Evolutionary conservation across 2,797 vertebrate genomes (phyloP).

Genomic region (Acanthopagrus latus): DNA sequence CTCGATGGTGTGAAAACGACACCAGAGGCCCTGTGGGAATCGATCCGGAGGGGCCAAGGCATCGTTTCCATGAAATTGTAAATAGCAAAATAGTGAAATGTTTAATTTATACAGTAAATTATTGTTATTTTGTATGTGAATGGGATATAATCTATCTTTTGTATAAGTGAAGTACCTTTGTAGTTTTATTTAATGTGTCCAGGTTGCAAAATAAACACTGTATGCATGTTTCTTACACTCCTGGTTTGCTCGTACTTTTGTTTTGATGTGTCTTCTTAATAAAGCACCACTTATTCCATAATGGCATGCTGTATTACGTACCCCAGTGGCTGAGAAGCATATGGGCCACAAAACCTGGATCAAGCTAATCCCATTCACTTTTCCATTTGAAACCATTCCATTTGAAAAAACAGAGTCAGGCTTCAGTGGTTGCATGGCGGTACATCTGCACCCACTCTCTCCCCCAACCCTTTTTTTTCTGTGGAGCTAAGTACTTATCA

Average conservation of each 20-base stretch:
- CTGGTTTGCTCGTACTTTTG: slow-evolving; percentile 50
- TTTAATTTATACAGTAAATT: slow-evolving; percentile 93
- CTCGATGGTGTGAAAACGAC: slow-evolving; percentile 58
- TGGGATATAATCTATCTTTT: slow-evolving; percentile 90
- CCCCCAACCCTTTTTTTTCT: neutral
- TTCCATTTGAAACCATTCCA: slow-evolving; percentile 17
- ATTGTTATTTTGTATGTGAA: slow-evolving; percentile 90
- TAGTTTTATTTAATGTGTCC: slow-evolving; percentile 90
- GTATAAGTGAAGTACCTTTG: slow-evolving; percentile 88
- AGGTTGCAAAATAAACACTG: slow-evolving; percentile 88
- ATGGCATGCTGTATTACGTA: slow-evolving; percentile 11
- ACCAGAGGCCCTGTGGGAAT: slow-evolving; percentile 51
- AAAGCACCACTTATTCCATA: slow-evolving; percentile 27
- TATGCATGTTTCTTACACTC: slow-evolving; percentile 88
- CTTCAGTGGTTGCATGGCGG: slow-evolving; percentile 39
- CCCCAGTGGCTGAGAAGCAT: slow-evolving; percentile 11
- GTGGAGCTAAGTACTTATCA: slow-evolving; percentile 71
- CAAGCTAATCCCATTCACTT: slow-evolving; percentile 35
- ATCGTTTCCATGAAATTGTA: slow-evolving; percentile 84
- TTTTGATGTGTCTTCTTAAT: slow-evolving; percentile 6
- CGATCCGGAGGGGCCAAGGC: slow-evolving; percentile 50
- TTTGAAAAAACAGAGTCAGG: slow-evolving; percentile 36
- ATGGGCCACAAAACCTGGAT: slow-evolving; percentile 35
- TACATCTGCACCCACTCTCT: slow-evolving; percentile 45
- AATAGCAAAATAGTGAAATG: slow-evolving; percentile 85